Base-by-base conservation (phyloP, 2,888 invertebrate species). In the Pedicia rivosa region DNA sequence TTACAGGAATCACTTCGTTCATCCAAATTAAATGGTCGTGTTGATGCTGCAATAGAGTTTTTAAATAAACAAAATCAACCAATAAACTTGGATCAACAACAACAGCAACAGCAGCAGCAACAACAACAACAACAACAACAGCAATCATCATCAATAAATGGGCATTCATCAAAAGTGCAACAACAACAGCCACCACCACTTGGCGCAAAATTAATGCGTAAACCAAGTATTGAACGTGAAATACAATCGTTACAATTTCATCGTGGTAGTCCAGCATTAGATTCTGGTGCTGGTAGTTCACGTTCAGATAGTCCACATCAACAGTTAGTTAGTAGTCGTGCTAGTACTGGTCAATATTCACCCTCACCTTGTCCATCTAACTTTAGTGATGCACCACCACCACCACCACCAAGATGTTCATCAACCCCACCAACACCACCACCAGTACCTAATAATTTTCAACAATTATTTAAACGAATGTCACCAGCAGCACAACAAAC, bases 181-280 rank as follows among this genome's bases (percentile, higher is more conserved):
- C 19, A 17, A 32, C 32, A 17, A 14, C 13, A 71, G 50, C 58
- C 75, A 43, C 66, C 67, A 44, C 68, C 71, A 36, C 61, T 76
- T 41, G 66, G 69, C 48, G 72, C 75, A 41, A 86, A 87, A 59
- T 66, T 88, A 33, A 84, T 79, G 45, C 72, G 88, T 36, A 88
- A 88, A 56, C 84, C 87, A 26, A 88, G 87, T 60, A 71, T 90
- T 45, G 90, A 90, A 62, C 71, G 86, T 34, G 87, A 87, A 56
- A 63, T 81, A 40, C 61, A 77, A 35, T 34, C 41, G 26, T 43
- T 53, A 15, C 53, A 56, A 42, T 59, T 56, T 47, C 74, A 79
- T 47, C 72, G 86, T 42, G 81, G 83, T 35, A 87, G 87, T 55
- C 88, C 90, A 7, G 86, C 86, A 14, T 64, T 87, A 41, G 87